Evolutionary conservation across 1,140 invertebrate genomes (phyloP).

Genomic region (Chymomyza costata): DNA sequence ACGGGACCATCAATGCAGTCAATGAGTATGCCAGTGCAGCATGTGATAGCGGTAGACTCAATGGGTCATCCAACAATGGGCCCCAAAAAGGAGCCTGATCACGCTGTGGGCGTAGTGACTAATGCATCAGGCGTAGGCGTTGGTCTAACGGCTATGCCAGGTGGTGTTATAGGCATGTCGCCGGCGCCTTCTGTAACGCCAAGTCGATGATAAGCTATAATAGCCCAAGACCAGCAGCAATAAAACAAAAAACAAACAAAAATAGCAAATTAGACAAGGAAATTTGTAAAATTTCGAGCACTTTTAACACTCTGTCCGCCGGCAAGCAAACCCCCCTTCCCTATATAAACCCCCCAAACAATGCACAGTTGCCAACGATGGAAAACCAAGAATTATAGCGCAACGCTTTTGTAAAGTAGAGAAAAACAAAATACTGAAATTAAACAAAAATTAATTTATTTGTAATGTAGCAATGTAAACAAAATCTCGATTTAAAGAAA

Average conservation of each 20-base stretch:
- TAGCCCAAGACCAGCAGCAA: constrained; percentile 9
- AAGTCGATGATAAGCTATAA: constrained; percentile 67
- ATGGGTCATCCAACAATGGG: constrained; percentile 34
- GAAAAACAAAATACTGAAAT: constrained; percentile 15
- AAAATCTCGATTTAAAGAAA: constrained; percentile 20
- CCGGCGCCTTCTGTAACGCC: constrained; percentile 47
- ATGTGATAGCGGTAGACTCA: constrained; percentile 58
- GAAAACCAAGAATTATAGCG: constrained; percentile 46
- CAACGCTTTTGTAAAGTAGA: constrained; percentile 59
- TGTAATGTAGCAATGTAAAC: constrained; percentile 19
- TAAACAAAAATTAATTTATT: constrained; percentile 35
- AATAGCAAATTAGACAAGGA: constrained; percentile 30
- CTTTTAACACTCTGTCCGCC: constrained; percentile 23
- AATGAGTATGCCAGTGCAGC: constrained; percentile 53
- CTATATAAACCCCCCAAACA: no score
- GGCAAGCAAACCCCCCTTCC: background rate
- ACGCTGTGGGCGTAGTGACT: constrained; percentile 41
- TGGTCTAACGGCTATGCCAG: constrained; percentile 35
- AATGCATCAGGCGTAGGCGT: constrained; percentile 33
- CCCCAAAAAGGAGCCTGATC: constrained; percentile 52
- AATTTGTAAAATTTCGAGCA: constrained; percentile 52
- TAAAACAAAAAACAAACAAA: background rate
- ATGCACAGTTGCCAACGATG: constrained; percentile 16
- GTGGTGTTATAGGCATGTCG: constrained; percentile 53
- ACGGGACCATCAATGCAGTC: constrained; percentile 20